Conservation (phyloP, 2,797 vertebrate genomes). For the Gephyroberyx darwinii region DNA sequence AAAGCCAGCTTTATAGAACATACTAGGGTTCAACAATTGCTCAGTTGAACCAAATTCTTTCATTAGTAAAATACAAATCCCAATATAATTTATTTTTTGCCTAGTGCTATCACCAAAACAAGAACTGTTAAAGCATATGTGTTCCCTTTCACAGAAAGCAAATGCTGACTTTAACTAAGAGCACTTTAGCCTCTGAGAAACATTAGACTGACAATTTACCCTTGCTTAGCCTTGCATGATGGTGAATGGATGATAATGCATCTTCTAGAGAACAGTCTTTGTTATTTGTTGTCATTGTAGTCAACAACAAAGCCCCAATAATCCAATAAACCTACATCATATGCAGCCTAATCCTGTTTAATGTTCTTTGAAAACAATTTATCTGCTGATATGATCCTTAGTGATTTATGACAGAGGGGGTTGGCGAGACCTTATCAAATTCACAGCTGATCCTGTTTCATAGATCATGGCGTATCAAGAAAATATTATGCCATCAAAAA, state of each 20-base stretch:
- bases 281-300: neutral
- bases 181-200: slow-evolving; percentile 12
- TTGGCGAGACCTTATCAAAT: neutral
- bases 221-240: slow-evolving; percentile 9
- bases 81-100: slow-evolving; percentile 32
- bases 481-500: slow-evolving; percentile 31
- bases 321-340: slow-evolving; percentile 5
- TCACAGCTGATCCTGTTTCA: slow-evolving; percentile 16
- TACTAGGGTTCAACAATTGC: slow-evolving; percentile 39
- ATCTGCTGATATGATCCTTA: slow-evolving; percentile 27
- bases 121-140: slow-evolving; percentile 24
- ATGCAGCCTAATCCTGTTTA: slow-evolving; percentile 16
- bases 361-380: slow-evolving; percentile 1
- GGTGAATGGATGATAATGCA: neutral
- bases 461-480: slow-evolving; percentile 16
- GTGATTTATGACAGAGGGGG: neutral
- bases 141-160: slow-evolving; percentile 17
- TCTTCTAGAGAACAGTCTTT: neutral
- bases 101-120: slow-evolving; percentile 29
- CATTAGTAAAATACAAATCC: slow-evolving; percentile 27
- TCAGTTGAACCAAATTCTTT: slow-evolving; percentile 29
- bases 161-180: neutral
- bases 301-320: slow-evolving; percentile 3
- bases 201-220: neutral
- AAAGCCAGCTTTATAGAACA: slow-evolving; percentile 25